A percentile compares a stretch with the other conserved stretches of the same genome.
These are phyloP conservation scores for Stegana nigrithorax DNA, from an alignment of 2,888 invertebrate genomes.

Conservation along the genomic window DNA sequence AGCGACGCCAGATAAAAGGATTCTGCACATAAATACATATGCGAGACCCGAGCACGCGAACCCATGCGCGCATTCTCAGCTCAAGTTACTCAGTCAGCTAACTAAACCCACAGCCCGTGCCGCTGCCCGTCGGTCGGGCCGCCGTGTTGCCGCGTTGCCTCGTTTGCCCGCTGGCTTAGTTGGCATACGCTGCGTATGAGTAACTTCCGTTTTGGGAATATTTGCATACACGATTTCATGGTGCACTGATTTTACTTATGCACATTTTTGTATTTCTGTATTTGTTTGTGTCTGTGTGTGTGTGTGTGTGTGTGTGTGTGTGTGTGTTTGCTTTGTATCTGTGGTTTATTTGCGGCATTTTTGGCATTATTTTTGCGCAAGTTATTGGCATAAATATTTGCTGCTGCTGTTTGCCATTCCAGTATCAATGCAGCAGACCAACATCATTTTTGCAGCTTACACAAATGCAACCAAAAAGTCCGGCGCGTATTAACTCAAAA, in stretches of 20 bases:
- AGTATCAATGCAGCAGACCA: too few species aligned
- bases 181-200: constrained; percentile 12
- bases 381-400: too few species aligned
- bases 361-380: too few species aligned
- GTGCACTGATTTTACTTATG: background rate
- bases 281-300: background rate
- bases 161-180: too few species aligned
- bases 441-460: too few species aligned
- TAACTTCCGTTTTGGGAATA: constrained; percentile 18
- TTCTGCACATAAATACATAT: constrained; percentile 6
- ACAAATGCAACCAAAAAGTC: too few species aligned
- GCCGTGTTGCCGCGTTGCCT: background rate
- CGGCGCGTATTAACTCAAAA: too few species aligned
- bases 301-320: constrained; percentile 19
- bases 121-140: background rate
- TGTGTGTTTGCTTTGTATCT: constrained; percentile 25
- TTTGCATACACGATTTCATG: constrained; percentile 15
- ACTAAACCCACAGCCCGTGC: background rate
- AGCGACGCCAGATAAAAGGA: constrained; percentile 50
- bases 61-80: background rate
- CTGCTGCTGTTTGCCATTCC: too few species aligned
- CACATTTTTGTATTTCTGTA: background rate
- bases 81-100: background rate
- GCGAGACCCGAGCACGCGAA: background rate
- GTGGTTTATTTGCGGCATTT: too few species aligned